Evolutionary conservation across 2,888 invertebrate genomes (phyloP).

Genomic region (Brenthis ino): DNA sequence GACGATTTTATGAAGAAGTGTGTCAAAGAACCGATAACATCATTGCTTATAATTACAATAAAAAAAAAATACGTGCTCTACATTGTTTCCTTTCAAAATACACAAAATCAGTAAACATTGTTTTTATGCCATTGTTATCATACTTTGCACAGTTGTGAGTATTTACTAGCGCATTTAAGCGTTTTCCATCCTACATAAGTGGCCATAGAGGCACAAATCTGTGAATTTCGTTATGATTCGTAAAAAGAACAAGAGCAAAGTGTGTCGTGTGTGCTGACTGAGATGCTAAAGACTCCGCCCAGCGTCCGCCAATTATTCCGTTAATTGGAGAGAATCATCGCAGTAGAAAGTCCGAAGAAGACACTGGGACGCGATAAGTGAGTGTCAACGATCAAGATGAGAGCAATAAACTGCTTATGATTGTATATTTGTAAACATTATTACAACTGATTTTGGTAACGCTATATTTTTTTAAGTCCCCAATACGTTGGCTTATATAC

Average conservation of each 20-base stretch:
- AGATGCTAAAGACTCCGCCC: slow-evolving; percentile 56
- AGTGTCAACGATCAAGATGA: slow-evolving; percentile 70
- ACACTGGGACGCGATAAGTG: slow-evolving; percentile 41
- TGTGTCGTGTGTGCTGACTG: slow-evolving; percentile 67
- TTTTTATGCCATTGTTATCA: slow-evolving; percentile 3
- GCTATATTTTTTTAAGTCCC: slow-evolving; percentile 1
- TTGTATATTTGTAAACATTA: slow-evolving; percentile 31
- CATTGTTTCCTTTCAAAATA: slow-evolving; percentile 16
- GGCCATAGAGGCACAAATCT: slow-evolving; percentile 31
- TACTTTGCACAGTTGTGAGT: neutral
- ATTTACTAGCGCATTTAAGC: too few species aligned
- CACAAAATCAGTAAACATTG: slow-evolving; percentile 4
- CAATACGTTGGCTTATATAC: neutral
- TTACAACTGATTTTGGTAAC: slow-evolving; percentile 1
- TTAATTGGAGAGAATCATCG: slow-evolving; percentile 81
- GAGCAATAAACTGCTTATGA: slow-evolving; percentile 67
- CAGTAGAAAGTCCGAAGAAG: slow-evolving; percentile 67
- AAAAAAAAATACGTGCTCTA: neutral
- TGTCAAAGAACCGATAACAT: neutral
- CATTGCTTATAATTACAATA: slow-evolving; percentile 3
- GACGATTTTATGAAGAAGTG: neutral
- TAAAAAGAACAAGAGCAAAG: slow-evolving; percentile 72
- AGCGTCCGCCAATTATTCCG: slow-evolving; percentile 73
- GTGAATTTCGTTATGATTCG: slow-evolving; percentile 49
- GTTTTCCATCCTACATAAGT: slow-evolving; percentile 20